Evolutionary conservation across 2,113 vertebrate genomes (phyloP), one percentile per base, ranked within the genome.

Genomic region (Macrotus californicus): DNA sequence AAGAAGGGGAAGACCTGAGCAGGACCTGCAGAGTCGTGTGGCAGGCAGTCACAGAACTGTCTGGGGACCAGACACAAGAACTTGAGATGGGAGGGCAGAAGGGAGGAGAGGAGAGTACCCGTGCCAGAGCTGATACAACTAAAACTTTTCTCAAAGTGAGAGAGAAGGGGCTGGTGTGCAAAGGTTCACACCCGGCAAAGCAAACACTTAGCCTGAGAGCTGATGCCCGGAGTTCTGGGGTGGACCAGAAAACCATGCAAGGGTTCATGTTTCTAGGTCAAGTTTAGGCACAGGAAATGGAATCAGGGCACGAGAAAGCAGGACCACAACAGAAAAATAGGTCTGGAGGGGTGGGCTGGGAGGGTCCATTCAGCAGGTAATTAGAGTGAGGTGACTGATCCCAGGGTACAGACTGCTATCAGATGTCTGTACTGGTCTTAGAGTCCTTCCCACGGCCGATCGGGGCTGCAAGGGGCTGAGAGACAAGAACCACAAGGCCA

Each of bases 121-220:
- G 12, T 6, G 24, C 9, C 67, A 82, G 36, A 66, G 8, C 1
- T 14, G 14, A 52, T 4, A 18, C 9, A 34, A n/a, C 12, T 7
- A n/a, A 34, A 56, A 22, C 64, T 43, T 52, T 56, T 21, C 13
- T 22, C 46, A n/a, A 7, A 18, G 46, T 26, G 13, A 19, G 14
- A 73, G 0, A 56, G 64, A 39, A 73, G 31, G 7, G 11, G n/a
- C 2, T 19, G 24, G 34, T 16, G 19, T 70, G n/a, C 56, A 34
- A 9, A 67, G 3, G 26, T 2, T 5, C 3, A 22, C 13, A 4
- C 18, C 3, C 2, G 21, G 34, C 54, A 54, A 2, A n/a, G 22
- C 19, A 59, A 26, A 10, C 56, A 10, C 22, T 54, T 0, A 72
- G 15, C 5, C 36, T 69, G 19, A 39, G 7, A 76, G 31, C 2